Conservation (phyloP, 37 sponge, comb jelly and placozoan genomes). For the Haliclona indistincta region DNA sequence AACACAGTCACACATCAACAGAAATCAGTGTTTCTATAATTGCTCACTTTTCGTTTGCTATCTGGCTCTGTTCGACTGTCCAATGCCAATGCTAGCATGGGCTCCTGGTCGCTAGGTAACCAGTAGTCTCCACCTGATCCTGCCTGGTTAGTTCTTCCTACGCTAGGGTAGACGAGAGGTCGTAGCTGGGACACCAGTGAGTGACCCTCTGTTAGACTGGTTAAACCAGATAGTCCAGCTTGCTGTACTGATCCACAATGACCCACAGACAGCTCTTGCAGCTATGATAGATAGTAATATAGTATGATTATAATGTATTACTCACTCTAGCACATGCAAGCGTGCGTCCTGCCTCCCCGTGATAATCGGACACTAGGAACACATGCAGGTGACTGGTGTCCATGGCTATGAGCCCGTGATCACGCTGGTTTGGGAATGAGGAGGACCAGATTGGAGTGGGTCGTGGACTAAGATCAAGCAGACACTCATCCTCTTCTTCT, state of each 20-base stretch:
- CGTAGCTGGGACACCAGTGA: slow-evolving; percentile 1
- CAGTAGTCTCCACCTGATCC: too few species aligned
- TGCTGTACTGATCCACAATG: slow-evolving; percentile 36
- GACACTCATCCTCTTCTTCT: not conserved
- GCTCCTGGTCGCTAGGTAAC: not conserved
- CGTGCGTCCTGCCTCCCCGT: slow-evolving; percentile 44
- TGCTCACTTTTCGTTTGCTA: slow-evolving; percentile 33
- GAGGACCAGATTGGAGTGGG: not conserved
- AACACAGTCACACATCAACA: not conserved
- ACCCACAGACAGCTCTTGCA: slow-evolving; percentile 33
- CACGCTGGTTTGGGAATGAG: not conserved
- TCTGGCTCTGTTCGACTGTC: slow-evolving; percentile 43
- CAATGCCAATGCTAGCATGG: slow-evolving; percentile 76
- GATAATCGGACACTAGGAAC: slow-evolving; percentile 43
- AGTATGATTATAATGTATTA: not conserved
- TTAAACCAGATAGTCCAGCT: not conserved
- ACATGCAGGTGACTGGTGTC: slow-evolving; percentile 23
- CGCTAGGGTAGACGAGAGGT: slow-evolving; percentile 3
- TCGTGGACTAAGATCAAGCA: slow-evolving; percentile 50
- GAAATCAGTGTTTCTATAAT: not conserved
- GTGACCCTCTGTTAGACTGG: not conserved
- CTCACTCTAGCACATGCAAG: slow-evolving; percentile 45
- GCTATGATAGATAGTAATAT: not conserved
- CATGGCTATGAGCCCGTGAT: slow-evolving; percentile 19
- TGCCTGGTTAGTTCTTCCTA: not conserved